phyloP scores from a whole-genome alignment of 2,797 vertebrate species.

The Lepilemur ruficaudatus region DNA sequence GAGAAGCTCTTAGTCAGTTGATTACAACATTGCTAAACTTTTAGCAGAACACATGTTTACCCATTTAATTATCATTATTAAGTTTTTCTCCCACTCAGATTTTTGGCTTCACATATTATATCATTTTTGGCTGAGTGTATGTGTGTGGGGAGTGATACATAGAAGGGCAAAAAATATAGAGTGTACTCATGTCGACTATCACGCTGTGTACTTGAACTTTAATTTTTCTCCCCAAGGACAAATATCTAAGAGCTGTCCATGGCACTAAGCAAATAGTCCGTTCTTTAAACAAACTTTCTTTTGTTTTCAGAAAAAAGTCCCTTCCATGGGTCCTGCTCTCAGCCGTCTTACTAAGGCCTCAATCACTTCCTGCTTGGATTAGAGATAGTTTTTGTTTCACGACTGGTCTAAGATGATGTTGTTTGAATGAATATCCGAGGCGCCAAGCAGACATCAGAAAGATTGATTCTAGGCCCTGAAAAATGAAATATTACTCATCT shows the following conservation, averaged over 20 bases:
- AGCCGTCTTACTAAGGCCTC: constrained; percentile 60
- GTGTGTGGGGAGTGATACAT: no score
- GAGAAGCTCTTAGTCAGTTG: constrained; percentile 17
- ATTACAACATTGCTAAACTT: background rate
- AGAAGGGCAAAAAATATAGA: background rate
- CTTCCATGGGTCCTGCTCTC: background rate
- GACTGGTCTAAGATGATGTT: constrained; percentile 3
- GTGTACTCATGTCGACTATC: background rate
- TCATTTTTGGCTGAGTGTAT: constrained; percentile 43
- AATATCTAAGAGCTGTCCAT: background rate
- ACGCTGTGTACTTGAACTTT: background rate
- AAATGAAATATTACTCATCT: constrained; percentile 1
- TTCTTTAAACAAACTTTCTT: background rate
- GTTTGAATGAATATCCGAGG: constrained; percentile 25
- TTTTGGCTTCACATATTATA: constrained; percentile 57
- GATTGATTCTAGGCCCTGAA: background rate
- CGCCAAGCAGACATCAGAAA: background rate
- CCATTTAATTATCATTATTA: constrained; percentile 54
- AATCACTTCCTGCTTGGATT: constrained; percentile 64
- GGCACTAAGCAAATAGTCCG: background rate
- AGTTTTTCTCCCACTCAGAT: constrained; percentile 63
- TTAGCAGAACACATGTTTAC: constrained; percentile 23
- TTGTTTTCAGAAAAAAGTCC: background rate
- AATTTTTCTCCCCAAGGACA: background rate
- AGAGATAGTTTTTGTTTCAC: constrained; percentile 58